These are phyloP conservation scores for Pionites leucogaster DNA, from an alignment of 2,113 vertebrate species.

Conservation along the genomic window DNA sequence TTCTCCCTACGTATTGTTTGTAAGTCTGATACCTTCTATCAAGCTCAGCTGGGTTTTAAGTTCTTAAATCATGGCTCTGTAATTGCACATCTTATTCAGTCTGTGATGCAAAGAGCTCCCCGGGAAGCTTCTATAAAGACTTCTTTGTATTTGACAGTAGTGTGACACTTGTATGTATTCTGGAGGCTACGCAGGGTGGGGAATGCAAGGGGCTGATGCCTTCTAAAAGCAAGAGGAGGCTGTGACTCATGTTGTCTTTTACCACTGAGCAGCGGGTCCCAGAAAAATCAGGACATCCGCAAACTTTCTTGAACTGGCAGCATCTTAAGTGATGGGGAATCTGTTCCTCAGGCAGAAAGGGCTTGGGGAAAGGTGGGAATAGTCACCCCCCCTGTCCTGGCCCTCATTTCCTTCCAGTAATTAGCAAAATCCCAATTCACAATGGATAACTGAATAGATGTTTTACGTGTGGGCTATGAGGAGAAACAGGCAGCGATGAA, in stretches of 20 bases:
- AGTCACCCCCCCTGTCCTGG: neutral
- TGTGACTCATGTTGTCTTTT: neutral
- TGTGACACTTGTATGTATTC: neutral
- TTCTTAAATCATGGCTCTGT: slow-evolving; percentile 60
- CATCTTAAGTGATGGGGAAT: neutral
- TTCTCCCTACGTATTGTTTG: slow-evolving; percentile 49
- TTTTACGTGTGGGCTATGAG: neutral
- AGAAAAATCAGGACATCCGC: neutral
- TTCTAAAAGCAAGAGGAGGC: neutral
- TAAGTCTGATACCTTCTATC: slow-evolving; percentile 41
- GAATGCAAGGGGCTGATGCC: neutral
- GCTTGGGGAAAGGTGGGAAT: neutral
- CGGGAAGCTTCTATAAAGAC: slow-evolving; percentile 20
- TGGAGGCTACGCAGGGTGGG: neutral
- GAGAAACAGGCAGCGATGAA: neutral
- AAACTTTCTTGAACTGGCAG: neutral
- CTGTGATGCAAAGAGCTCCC: slow-evolving; percentile 2
- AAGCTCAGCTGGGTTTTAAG: slow-evolving; percentile 52
- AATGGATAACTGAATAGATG: neutral
- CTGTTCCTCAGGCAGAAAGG: neutral
- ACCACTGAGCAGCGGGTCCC: neutral
- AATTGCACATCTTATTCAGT: slow-evolving; percentile 48
- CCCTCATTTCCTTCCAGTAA: slow-evolving; percentile 6
- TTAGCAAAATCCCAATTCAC: slow-evolving; percentile 44
- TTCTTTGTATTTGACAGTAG: neutral